Base-by-base conservation (phyloP, 2,113 vertebrate species). In the Dipodomys ordii region DNA sequence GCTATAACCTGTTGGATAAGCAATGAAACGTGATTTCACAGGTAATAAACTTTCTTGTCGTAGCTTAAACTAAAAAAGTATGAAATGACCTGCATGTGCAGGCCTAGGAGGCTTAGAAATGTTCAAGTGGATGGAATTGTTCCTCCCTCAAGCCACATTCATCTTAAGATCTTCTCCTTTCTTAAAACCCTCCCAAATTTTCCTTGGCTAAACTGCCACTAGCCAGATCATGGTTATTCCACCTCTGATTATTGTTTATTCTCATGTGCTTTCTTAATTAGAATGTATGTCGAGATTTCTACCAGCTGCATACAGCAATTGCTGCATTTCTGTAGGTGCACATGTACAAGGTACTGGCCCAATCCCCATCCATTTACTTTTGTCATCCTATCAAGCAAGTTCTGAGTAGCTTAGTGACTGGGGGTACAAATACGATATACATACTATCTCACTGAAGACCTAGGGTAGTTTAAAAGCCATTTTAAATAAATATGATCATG, bases 141-240 rank as follows among this genome's bases (percentile, higher is more conserved):
- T 93, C 82, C 60, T 80, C 67, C 89, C 83, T 83, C 62, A 65
- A 88, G 28, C 9, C 77, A 4, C 7, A 19, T 35, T 73, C 46
- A 82, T 91, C 7, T 72, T 79, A 3, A 74, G n/a, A 79, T 64
- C 64, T 92, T 84, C 80, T 23, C 74, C 9, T 90, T 68, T 78
- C 32, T 44, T 65, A 46, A 88, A 77, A 1, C 64, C 3, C 7
- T 88, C 49, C 79, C n/a, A 73, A 69, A n/a, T 10, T 15, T 87
- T 84, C 62, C 67, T 74, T 60, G 74, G 46, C 11, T 83, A 60
- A 72, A 39, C 30, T 62, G 1, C 3, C 65, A 23, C 49, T 84
- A 35, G 67, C 32, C 72, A 64, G 60, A 19, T 23, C 44, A 28
- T 62, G 12, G 15, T 86, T 88, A 15, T 4, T 88, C 16, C 11